phyloP scores from a whole-genome alignment of 2,888 invertebrate genomes.

The Lacanobia wlatinum region DNA sequence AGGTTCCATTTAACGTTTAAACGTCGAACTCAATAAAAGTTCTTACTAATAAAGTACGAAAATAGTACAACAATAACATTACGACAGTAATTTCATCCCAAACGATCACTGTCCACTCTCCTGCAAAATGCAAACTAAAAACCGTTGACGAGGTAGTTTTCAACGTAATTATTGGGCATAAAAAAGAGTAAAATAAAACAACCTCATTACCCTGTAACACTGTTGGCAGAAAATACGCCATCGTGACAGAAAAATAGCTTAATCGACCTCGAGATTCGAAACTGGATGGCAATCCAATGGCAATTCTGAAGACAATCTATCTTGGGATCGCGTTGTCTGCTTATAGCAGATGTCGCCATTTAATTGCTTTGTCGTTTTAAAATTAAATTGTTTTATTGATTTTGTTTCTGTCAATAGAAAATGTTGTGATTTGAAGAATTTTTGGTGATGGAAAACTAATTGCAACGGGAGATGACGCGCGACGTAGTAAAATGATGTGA shows the following conservation, averaged over 20 bases:
- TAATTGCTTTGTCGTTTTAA: conserved; percentile 36
- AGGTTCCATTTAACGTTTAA: too few species aligned
- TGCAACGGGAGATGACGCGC: neutral
- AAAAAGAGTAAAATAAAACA: conserved; percentile 23
- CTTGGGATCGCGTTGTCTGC: conserved; percentile 56
- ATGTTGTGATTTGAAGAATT: conserved; percentile 2
- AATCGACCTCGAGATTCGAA: conserved; percentile 65
- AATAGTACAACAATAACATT: neutral
- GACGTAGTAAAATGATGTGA: too few species aligned
- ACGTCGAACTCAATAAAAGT: too few species aligned
- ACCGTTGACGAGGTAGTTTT: neutral
- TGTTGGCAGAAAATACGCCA: conserved; percentile 61
- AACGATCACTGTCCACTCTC: neutral
- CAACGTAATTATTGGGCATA: neutral
- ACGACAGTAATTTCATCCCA: neutral
- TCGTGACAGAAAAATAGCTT: conserved; percentile 67
- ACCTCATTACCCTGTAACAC: conserved; percentile 35
- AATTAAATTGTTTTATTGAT: conserved; percentile 25
- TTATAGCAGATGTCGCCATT: conserved; percentile 39
- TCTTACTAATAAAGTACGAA: too few species aligned
- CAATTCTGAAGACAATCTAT: conserved; percentile 71
- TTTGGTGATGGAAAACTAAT: neutral
- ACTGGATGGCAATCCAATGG: conserved; percentile 70
- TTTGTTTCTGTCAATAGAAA: conserved; percentile 1
- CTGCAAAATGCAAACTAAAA: conserved; percentile 18